phyloP scores from a whole-genome alignment of 1,140 invertebrate species.

The Euwallacea similis region DNA sequence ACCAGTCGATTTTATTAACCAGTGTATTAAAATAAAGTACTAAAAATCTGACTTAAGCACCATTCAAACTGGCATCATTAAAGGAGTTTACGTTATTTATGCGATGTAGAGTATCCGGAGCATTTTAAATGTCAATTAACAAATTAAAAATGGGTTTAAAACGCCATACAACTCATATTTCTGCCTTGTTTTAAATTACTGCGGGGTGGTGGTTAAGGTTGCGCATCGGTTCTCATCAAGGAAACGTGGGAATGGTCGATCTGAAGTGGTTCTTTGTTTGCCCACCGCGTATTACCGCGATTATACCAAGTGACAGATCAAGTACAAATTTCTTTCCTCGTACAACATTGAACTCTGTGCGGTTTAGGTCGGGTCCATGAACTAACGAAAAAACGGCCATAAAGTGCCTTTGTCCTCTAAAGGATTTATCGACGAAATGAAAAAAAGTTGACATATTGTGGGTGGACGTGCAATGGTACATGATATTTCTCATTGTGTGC shows the following conservation, averaged over 20 bases:
- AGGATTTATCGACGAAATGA: constrained; percentile 10
- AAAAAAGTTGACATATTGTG: constrained; percentile 22
- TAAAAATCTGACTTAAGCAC: constrained; percentile 15
- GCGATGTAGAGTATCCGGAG: constrained; percentile 18
- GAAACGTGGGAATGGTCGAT: constrained; percentile 19
- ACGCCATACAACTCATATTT: constrained; percentile 25
- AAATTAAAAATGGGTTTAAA: constrained; percentile 23
- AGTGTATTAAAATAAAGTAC: constrained; percentile 5
- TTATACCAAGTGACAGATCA: not conserved
- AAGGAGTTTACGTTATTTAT: constrained; percentile 22
- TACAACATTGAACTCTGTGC: not conserved
- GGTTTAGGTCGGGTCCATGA: constrained; percentile 13
- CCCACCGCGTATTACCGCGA: not conserved
- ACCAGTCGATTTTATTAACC: not conserved
- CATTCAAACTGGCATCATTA: constrained; percentile 18
- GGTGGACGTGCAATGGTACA: constrained; percentile 30
- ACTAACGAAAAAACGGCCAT: constrained; percentile 11
- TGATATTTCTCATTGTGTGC: constrained; percentile 34
- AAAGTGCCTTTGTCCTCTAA: constrained; percentile 16
- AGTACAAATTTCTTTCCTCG: not conserved
- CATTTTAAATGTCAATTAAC: constrained; percentile 26
- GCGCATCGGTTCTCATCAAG: constrained; percentile 15
- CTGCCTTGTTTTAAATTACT: constrained; percentile 24
- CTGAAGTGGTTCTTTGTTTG: constrained; percentile 3
- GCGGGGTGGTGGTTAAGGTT: constrained; percentile 21